Conservation (phyloP, 2,797 vertebrate species). For the Eleutherodactylus coqui region DNA sequence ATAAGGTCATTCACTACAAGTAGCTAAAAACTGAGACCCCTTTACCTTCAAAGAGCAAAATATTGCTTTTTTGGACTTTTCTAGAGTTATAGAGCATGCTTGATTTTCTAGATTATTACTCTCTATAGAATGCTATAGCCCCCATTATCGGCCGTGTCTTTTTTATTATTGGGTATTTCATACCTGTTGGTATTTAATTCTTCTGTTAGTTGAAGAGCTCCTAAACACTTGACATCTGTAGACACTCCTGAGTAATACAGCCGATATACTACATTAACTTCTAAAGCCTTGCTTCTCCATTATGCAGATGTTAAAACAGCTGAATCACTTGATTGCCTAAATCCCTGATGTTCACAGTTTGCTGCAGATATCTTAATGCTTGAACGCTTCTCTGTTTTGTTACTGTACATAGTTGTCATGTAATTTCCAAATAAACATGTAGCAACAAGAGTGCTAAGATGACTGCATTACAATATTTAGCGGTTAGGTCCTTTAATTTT, state of each 20-base stretch:
- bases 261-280: conserved; percentile 40
- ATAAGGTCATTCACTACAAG: too few species aligned
- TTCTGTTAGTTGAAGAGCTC: background rate
- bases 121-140: background rate
- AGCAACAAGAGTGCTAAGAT: background rate
- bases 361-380: conserved; percentile 32
- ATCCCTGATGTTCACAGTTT: conserved; percentile 35
- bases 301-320: conserved; percentile 55
- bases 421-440: conserved; percentile 20
- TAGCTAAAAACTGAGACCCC: too few species aligned
- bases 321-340: conserved; percentile 52
- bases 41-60: too few species aligned
- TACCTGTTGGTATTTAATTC: background rate
- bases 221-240: background rate
- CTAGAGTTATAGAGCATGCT: too few species aligned
- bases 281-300: conserved; percentile 21
- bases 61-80: too few species aligned
- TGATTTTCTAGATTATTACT: too few species aligned
- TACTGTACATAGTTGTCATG: conserved; percentile 34
- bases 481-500: background rate
- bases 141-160: background rate
- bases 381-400: conserved; percentile 30
- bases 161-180: background rate
- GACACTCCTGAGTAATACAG: conserved; percentile 8
- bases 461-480: background rate